Conservation (phyloP, 2,888 invertebrate genomes). For the Ornithoptera alexandrae region DNA sequence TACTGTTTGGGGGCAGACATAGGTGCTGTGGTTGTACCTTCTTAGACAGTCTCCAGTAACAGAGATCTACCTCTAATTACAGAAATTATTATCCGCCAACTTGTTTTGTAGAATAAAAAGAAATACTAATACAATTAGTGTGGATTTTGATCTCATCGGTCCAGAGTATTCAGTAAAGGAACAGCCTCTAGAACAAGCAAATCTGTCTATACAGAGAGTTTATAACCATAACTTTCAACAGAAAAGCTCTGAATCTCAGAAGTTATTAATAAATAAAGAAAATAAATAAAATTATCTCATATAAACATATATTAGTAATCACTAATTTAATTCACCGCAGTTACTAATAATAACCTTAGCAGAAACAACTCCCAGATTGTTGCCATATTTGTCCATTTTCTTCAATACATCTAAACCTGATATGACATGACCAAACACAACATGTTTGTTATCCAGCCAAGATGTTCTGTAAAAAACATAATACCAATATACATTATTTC, state of each 20-base stretch:
- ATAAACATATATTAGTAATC: background rate
- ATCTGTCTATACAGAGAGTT: too few species aligned
- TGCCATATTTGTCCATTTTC: slow-evolving; percentile 94
- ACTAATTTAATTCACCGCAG: slow-evolving; percentile 91
- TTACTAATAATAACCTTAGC: slow-evolving; percentile 90
- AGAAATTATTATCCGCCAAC: too few species aligned
- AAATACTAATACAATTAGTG: too few species aligned
- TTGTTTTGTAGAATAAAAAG: too few species aligned
- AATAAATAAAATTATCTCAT: background rate
- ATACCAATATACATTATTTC: background rate
- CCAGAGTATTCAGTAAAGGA: too few species aligned
- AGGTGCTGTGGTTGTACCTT: too few species aligned
- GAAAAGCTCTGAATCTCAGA: background rate
- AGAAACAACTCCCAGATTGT: slow-evolving; percentile 87
- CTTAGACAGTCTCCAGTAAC: too few species aligned
- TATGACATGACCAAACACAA: slow-evolving; percentile 97
- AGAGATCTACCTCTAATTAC: too few species aligned
- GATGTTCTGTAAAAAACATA: slow-evolving; percentile 80
- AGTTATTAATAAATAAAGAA: background rate
- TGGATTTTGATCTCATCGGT: too few species aligned
- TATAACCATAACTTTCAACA: background rate
- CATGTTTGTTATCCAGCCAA: slow-evolving; percentile 97
- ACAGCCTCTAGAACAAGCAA: too few species aligned
- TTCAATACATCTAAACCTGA: slow-evolving; percentile 95
- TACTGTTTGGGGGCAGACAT: too few species aligned